These are phyloP conservation scores for Craseonycteris thonglongyai DNA, from an alignment of 2,113 vertebrate genomes.

Conservation along the genomic window DNA sequence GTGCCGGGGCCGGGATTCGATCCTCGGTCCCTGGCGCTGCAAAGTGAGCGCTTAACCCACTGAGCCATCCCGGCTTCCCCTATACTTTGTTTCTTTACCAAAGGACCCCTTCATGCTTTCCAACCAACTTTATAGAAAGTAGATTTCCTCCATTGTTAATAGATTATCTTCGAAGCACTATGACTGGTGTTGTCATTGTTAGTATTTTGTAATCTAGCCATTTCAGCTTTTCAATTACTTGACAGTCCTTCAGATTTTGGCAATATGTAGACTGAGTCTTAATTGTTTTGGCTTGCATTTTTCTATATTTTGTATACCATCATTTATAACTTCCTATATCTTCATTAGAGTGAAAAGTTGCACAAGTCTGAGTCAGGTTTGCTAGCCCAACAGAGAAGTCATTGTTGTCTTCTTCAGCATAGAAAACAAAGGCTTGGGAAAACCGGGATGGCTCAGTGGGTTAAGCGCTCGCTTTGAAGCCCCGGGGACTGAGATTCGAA, in stretches of 20 bases:
- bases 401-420: neutral
- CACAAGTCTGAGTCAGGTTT: neutral
- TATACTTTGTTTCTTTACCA: neutral
- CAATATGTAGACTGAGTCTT: neutral
- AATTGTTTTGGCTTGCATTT: neutral
- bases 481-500: no score
- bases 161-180: neutral
- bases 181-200: neutral
- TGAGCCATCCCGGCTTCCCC: no score
- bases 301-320: neutral
- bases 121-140: neutral
- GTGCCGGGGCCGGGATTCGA: no score
- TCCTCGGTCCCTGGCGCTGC: no score
- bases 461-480: no score
- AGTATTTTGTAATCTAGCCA: neutral
- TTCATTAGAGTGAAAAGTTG: neutral
- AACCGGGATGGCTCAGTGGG: no score
- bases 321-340: neutral
- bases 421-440: neutral
- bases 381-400: neutral
- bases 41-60: no score
- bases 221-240: neutral
- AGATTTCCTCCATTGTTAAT: neutral
- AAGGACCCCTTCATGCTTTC: neutral
- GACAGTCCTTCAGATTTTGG: neutral